These are phyloP conservation scores for Microplitis manilae DNA, from an alignment of 2,888 invertebrate genomes.

Conservation along the genomic window DNA sequence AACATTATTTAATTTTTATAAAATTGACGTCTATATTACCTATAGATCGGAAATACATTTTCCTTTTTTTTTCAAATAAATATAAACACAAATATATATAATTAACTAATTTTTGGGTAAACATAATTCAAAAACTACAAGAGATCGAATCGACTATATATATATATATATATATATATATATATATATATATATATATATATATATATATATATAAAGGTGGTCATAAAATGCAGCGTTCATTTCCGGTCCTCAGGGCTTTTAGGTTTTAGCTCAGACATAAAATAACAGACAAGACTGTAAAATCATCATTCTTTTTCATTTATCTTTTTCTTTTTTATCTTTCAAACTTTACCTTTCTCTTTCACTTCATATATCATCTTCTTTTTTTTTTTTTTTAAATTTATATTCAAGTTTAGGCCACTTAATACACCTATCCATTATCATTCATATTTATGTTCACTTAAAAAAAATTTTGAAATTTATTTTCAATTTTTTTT, in stretches of 20 bases:
- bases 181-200: background rate
- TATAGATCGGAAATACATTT: too few relatives aligned
- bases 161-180: background rate
- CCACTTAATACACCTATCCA: background rate
- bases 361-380: background rate
- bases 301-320: background rate
- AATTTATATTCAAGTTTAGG: background rate
- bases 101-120: constrained; percentile 1
- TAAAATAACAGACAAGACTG: background rate
- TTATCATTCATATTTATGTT: too few relatives aligned
- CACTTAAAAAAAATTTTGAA: too few relatives aligned
- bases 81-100: background rate
- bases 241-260: constrained; percentile 48
- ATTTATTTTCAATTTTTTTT: too few relatives aligned
- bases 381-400: background rate
- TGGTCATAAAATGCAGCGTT: constrained; percentile 53
- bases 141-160: constrained; percentile 17
- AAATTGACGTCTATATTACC: too few relatives aligned
- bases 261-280: background rate
- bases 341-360: background rate
- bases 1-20: too few relatives aligned
- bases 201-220: constrained; percentile 45
- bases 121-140: constrained; percentile 49
- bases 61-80: background rate
- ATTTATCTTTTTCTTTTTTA: background rate